phyloP scores from a whole-genome alignment of 2,888 invertebrate genomes.

The Agriopis leucophaearia region DNA sequence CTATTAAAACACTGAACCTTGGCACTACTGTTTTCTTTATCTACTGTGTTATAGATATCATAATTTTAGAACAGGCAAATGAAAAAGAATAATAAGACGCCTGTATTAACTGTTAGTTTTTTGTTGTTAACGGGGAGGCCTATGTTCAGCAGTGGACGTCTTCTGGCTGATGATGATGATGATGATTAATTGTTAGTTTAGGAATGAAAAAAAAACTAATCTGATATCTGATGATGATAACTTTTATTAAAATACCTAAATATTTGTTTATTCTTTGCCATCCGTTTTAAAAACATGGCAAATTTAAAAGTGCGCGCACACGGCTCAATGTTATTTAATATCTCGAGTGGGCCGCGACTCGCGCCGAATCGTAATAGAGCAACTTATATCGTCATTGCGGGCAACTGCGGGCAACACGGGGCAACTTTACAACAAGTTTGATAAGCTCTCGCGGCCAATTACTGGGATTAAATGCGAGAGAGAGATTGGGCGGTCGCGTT shows the following conservation, averaged over 20 bases:
- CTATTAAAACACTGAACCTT: no score
- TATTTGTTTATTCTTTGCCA: conserved; percentile 48
- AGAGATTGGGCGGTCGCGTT: conserved; percentile 25
- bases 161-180: no score
- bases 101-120: no score
- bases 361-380: conserved; percentile 69
- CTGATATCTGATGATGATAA: neutral
- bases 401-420: conserved; percentile 13
- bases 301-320: conserved; percentile 61
- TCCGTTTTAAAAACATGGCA: conserved; percentile 62
- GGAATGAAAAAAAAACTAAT: neutral
- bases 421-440: conserved; percentile 73
- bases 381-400: conserved; percentile 52
- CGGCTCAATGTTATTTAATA: conserved; percentile 76
- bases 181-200: no score
- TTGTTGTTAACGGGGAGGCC: no score
- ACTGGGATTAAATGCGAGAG: conserved; percentile 64
- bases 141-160: no score
- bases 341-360: conserved; percentile 72
- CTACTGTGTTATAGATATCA: no score
- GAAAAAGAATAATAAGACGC: no score
- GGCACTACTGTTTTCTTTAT: no score
- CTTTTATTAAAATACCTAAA: no score
- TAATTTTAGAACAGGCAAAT: no score
- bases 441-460: conserved; percentile 73